Evolutionary conservation across 2,888 invertebrate species (phyloP), one percentile per base, ranked within the genome.

Genomic region (Unio delphinus): DNA sequence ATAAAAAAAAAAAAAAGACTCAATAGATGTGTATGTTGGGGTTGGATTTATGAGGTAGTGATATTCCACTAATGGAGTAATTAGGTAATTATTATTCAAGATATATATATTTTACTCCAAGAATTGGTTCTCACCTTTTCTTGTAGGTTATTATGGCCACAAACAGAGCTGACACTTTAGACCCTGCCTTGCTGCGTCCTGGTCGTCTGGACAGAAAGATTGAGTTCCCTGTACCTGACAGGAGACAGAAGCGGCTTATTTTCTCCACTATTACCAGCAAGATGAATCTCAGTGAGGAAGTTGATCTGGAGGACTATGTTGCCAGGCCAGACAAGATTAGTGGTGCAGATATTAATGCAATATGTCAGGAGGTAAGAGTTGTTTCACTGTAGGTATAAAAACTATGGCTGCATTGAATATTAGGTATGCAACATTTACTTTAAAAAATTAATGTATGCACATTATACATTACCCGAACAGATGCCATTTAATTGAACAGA

Each of bases 331-430:
- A 99, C 90, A 96, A 97, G 90, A 98, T 99, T 84, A 98, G 98
- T 64, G 99, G 99, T 34, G 99, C 99, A 30, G 99, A 99, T 88
- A 99, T 99, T 86, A 99, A 99, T 91, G 98, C 99, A 67, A 99
- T 99, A 88, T 99, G 99, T 89, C 99, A 99, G 91, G 99, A 99
- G 91, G 93, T 92, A 80, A 70, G 81, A 34, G 18, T 45, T 45
- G 11, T 15, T 45, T 15, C 8, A 11, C 11, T 15, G 8, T 11
- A 45, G 11, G 55, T 26, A 28, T 1, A 26, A 23, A 61, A 45
- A 45, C 15, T 45, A 11, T 45, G 11, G 45, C 45, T 45, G 45
- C 45, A 45, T 59, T 59, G 26, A 26, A 59, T 59, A n/a, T 11
- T 59, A 59, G 3, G 11, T 11, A 2, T 59, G 23, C 15, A 45